These are phyloP conservation scores for Diabrotica virgifera DNA, from an alignment of 1,140 invertebrate species.

Conservation along the genomic window DNA sequence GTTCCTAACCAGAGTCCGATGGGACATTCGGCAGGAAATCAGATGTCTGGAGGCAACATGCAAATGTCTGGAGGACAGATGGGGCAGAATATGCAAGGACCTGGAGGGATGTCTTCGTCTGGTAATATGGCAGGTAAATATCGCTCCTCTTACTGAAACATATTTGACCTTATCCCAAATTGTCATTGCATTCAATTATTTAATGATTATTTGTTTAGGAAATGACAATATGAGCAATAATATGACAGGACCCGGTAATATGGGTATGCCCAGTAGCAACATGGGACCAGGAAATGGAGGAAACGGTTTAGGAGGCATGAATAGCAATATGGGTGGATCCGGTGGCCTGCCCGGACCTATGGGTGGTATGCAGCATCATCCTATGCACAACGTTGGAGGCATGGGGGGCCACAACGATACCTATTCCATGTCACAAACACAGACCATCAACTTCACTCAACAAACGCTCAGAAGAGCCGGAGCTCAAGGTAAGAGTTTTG, in stretches of 20 bases:
- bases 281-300: conserved; percentile 15
- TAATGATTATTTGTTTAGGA: background rate
- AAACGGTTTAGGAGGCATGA: conserved; percentile 19
- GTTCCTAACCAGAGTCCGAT: conserved; percentile 15
- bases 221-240: conserved; percentile 3
- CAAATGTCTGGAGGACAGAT: conserved; percentile 39
- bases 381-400: conserved; percentile 26
- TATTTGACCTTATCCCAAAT: no score
- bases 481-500: conserved; percentile 25
- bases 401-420: conserved; percentile 50
- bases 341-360: conserved; percentile 22
- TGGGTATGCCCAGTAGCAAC: conserved; percentile 5
- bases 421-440: conserved; percentile 73
- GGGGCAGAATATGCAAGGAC: conserved; percentile 21
- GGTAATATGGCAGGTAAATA: conserved; percentile 7
- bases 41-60: conserved; percentile 29
- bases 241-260: conserved; percentile 3
- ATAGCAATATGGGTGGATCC: conserved; percentile 16
- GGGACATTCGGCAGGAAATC: background rate
- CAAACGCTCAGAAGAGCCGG: conserved; percentile 58
- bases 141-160: no score
- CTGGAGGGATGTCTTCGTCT: conserved; percentile 12
- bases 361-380: conserved; percentile 31
- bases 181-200: no score
- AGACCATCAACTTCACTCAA: conserved; percentile 81